Conservation (phyloP, 2,113 vertebrate species). For the Pomatostomus ruficeps region DNA sequence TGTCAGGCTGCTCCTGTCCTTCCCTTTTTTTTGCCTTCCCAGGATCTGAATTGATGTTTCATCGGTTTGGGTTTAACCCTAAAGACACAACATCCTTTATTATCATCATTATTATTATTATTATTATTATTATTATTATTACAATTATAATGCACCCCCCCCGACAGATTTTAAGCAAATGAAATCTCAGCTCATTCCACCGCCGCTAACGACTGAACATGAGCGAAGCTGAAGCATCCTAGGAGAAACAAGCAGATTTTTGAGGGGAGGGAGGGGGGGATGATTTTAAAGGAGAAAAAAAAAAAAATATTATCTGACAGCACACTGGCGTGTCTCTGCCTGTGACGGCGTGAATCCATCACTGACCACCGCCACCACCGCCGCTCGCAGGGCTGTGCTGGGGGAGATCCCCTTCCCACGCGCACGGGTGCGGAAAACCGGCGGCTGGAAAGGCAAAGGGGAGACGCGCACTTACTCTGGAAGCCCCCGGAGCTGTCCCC, state of each 20-base stretch:
- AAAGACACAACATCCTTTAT: neutral
- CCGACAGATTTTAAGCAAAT: neutral
- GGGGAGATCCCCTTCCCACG: constrained; percentile 32
- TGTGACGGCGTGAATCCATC: neutral
- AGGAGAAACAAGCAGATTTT: neutral
- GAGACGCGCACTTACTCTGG: constrained; percentile 35
- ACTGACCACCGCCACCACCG: neutral
- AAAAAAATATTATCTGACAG: neutral
- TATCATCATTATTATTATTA: neutral
- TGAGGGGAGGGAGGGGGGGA: neutral
- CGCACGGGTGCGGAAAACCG: neutral
- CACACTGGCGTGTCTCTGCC: neutral
- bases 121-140: neutral
- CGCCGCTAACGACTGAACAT: neutral
- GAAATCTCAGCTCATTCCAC: neutral
- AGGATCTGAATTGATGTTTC: neutral
- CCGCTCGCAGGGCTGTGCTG: neutral
- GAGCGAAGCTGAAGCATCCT: neutral
- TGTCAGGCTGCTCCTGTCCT: neutral
- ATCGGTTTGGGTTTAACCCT: neutral
- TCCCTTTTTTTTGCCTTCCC: neutral
- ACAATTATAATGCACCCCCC: neutral
- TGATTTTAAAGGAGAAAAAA: neutral
- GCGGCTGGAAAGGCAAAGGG: constrained; percentile 19
- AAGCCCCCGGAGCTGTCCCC: constrained; percentile 18